A percentile compares a stretch with the other conserved stretches of the same genome.
These are phyloP conservation scores for Gastrophysa polygoni DNA, from an alignment of 2,888 invertebrate genomes.

Conservation along the genomic window DNA sequence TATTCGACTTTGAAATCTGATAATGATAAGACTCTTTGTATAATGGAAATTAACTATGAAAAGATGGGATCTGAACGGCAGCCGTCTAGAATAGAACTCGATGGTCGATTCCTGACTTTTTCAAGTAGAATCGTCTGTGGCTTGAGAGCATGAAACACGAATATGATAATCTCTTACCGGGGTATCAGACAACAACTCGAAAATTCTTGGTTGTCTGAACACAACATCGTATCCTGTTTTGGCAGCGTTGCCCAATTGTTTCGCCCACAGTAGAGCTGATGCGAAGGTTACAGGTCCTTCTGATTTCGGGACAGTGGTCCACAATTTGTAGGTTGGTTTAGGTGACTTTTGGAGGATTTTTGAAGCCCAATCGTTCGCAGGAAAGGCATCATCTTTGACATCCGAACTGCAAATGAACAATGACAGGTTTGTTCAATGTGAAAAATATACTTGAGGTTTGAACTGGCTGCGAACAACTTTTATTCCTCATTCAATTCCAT, in stretches of 20 bases:
- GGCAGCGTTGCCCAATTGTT: constrained; percentile 76
- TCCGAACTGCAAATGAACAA: constrained; percentile 22
- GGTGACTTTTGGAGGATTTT: constrained; percentile 22
- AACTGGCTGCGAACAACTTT: no score
- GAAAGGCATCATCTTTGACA: constrained; percentile 22
- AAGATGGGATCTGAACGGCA: no score
- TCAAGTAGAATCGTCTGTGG: no score
- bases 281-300: constrained; percentile 53
- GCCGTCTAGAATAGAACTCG: no score
- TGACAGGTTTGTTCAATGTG: no score
- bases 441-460: no score
- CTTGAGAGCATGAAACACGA: no score
- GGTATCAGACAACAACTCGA: constrained; percentile 68
- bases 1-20: no score
- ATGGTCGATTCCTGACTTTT: no score
- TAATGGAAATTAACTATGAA: no score
- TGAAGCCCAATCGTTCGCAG: constrained; percentile 22
- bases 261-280: constrained; percentile 75
- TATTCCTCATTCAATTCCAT: no score
- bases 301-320: constrained; percentile 50
- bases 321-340: constrained; percentile 44
- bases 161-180: constrained; percentile 61
- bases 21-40: no score
- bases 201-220: constrained; percentile 68
- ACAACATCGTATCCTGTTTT: constrained; percentile 73